Evolutionary conservation across 2,113 vertebrate species (phyloP).

Genomic region (Caretta caretta): DNA sequence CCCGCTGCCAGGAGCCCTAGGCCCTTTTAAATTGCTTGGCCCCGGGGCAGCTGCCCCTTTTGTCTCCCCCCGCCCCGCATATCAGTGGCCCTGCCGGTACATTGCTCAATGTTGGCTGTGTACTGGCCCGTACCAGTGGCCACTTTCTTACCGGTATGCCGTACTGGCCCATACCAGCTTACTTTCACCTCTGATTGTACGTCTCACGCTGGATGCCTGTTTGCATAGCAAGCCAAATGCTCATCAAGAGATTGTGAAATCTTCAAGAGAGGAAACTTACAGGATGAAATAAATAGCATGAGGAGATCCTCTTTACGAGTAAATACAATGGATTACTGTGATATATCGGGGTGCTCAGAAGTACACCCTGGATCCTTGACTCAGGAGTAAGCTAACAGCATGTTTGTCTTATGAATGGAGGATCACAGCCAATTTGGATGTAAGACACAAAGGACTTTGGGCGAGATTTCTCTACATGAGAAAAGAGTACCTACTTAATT

Average conservation of each 20-base stretch:
- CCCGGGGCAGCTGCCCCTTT: too few species aligned
- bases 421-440: neutral
- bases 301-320: neutral
- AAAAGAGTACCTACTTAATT: neutral
- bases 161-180: too few species aligned
- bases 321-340: neutral
- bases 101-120: too few species aligned
- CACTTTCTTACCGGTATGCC: too few species aligned
- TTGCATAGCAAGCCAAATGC: neutral
- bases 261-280: neutral
- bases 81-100: too few species aligned
- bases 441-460: neutral
- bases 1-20: too few species aligned
- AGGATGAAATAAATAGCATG: neutral
- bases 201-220: neutral
- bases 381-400: neutral
- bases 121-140: too few species aligned
- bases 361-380: neutral
- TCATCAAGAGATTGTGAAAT: neutral
- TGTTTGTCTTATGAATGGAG: neutral
- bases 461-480: neutral
- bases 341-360: neutral
- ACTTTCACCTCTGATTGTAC: neutral
- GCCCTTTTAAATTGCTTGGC: too few species aligned
- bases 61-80: too few species aligned